Evolutionary conservation across 1,140 invertebrate genomes (phyloP).

Genomic region (Lepidurus apus): DNA sequence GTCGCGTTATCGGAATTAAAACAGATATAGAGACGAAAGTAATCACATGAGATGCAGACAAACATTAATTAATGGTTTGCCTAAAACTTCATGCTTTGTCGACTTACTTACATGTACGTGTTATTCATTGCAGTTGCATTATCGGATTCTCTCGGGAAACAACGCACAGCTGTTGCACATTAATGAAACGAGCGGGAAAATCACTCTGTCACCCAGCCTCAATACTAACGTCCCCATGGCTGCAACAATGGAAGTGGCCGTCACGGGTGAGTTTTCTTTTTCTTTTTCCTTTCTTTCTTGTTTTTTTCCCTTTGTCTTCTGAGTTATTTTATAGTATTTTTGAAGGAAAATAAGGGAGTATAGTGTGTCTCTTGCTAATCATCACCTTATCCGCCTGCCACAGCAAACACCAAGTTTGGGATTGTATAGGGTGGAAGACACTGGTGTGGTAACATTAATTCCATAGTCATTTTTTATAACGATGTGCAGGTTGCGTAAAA

Average conservation of each 20-base stretch:
- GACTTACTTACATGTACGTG: background rate
- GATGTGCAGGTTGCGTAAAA: no score
- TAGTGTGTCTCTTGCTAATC: no score
- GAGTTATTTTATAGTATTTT: background rate
- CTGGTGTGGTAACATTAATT: no score
- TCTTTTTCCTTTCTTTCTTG: background rate
- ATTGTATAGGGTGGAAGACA: no score
- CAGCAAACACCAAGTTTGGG: no score
- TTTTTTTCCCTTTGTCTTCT: background rate
- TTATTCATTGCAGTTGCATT: conserved; percentile 51
- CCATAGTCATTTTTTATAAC: no score
- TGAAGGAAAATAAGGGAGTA: no score
- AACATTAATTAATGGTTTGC: no score
- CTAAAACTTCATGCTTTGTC: background rate
- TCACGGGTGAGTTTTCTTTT: conserved; percentile 58
- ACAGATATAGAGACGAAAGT: no score
- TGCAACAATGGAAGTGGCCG: conserved; percentile 89
- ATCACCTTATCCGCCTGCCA: no score
- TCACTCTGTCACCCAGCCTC: conserved; percentile 81
- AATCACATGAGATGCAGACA: no score
- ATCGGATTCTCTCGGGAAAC: conserved; percentile 82
- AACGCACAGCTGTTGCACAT: conserved; percentile 82
- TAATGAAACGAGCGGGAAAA: conserved; percentile 74
- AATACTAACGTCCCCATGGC: conserved; percentile 94
- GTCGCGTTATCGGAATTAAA: no score